Evolutionary conservation across 2,797 vertebrate genomes (phyloP).

Genomic region (Lateolabrax maculatus): DNA sequence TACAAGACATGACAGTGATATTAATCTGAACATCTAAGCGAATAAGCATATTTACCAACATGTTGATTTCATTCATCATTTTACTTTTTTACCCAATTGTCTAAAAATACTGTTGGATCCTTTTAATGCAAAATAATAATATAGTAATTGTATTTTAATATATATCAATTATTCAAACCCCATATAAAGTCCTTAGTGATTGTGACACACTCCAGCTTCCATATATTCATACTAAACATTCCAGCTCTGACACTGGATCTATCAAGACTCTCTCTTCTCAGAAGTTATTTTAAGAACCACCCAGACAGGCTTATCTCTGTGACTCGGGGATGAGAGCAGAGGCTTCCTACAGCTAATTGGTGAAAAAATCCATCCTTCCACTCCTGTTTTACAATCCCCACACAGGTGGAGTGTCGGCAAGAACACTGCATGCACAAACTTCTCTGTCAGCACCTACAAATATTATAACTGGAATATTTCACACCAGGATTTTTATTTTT

Average conservation of each 20-base stretch:
- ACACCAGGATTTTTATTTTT: slow-evolving; percentile 2
- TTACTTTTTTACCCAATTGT: background rate
- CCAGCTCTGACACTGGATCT: background rate
- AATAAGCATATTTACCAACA: background rate
- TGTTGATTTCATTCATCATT: background rate
- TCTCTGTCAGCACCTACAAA: slow-evolving; percentile 5
- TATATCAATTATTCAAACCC: background rate
- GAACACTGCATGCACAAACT: background rate
- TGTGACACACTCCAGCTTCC: no score
- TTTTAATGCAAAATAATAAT: background rate
- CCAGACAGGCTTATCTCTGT: slow-evolving; percentile 24
- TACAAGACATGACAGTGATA: background rate
- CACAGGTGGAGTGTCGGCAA: slow-evolving; percentile 15
- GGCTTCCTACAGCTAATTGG: slow-evolving; percentile 79
- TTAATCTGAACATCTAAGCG: background rate
- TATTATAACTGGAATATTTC: slow-evolving; percentile 1
- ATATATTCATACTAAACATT: background rate
- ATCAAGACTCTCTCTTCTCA: background rate
- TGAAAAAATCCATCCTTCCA: slow-evolving; percentile 58
- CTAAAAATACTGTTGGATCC: background rate
- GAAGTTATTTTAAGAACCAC: slow-evolving; percentile 8
- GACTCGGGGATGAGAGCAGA: slow-evolving; percentile 27
- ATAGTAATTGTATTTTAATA: background rate
- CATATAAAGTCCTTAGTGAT: background rate
- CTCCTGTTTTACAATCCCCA: slow-evolving; percentile 36